Evolutionary conservation across 1,140 invertebrate genomes (phyloP), one percentile per base, ranked within the genome.

Genomic region (Portunus trituberculatus): DNA sequence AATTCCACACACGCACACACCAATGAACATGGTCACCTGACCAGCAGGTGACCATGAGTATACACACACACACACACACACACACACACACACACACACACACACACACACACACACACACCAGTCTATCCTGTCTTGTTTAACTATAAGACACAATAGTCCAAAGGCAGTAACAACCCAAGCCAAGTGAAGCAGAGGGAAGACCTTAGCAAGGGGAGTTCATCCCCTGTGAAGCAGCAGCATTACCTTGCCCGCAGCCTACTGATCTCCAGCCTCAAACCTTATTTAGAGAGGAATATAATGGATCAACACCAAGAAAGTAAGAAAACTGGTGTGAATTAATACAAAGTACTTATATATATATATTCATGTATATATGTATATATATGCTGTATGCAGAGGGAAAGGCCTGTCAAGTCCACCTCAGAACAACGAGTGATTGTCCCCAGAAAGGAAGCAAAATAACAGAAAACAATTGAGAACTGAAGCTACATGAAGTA

Each of bases 341-440:
- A 84, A 93, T 39, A 84, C 28, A 39, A 39, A 4, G 39, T 90
- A 0, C 48, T 20, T 39, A 90, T 28, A 90, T 90, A 20, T 90
- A 25, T 90, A 25, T 90, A 39, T 90, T 14, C 16, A 90, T 39
- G 31, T 39, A 48, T 46, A 46, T 46, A 90, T 10, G 39, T 39
- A 90, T 90, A 90, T 39, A 90, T 90, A 90, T 90, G 20, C 39
- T 89, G 82, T 92, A 91, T 84, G 89, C 88, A 91, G 76, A 76
- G 91, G 93, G 32, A 89, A 29, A 94, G 93, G 93, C 93, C 93
- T 94, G 93, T 91, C 87, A 94, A 94, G 93, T 94, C 93, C 88
- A 39, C 45, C 48, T 91, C 39, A 82, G 89, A 39, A 32, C 32
- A 84, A 83, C 28, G 76, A 88, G n/a, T 20, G 28, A 46, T 52